Evolutionary conservation across 1,140 invertebrate genomes (phyloP).

Genomic region (Ostrea denselamellosa): DNA sequence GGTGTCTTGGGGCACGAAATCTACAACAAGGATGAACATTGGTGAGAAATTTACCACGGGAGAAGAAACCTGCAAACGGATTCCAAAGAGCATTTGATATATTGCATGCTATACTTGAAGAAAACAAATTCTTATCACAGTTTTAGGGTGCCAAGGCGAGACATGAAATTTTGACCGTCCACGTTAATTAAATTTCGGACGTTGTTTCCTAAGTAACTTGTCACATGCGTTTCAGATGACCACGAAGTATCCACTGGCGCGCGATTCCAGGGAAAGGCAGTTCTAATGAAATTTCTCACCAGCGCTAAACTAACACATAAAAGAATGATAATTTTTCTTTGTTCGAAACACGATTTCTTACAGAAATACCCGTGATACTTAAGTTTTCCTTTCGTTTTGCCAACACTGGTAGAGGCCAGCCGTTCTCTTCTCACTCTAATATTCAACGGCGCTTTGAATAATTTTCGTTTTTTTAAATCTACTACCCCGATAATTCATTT

Average conservation of each 20-base stretch:
- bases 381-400: not conserved
- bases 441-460: too few relatives aligned
- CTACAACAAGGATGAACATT: not conserved
- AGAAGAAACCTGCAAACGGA: not conserved
- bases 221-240: not conserved
- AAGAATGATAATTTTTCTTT: not conserved
- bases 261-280: not conserved
- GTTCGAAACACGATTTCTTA: slow-evolving; percentile 1
- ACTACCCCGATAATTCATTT: too few relatives aligned
- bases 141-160: not conserved
- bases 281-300: slow-evolving; percentile 22
- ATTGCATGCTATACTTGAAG: not conserved
- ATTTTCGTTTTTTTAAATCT: too few relatives aligned
- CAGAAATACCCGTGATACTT: not conserved
- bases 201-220: not conserved
- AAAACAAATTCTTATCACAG: slow-evolving; percentile 5
- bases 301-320: not conserved
- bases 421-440: too few relatives aligned
- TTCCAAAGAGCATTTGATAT: not conserved
- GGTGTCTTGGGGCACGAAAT: not conserved
- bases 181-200: not conserved
- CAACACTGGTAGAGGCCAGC: too few relatives aligned
- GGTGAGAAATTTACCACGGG: not conserved
- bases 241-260: not conserved
- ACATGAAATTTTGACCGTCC: not conserved